Base-by-base conservation (phyloP, 2,797 vertebrate species). In the Trachops cirrhosus region DNA sequence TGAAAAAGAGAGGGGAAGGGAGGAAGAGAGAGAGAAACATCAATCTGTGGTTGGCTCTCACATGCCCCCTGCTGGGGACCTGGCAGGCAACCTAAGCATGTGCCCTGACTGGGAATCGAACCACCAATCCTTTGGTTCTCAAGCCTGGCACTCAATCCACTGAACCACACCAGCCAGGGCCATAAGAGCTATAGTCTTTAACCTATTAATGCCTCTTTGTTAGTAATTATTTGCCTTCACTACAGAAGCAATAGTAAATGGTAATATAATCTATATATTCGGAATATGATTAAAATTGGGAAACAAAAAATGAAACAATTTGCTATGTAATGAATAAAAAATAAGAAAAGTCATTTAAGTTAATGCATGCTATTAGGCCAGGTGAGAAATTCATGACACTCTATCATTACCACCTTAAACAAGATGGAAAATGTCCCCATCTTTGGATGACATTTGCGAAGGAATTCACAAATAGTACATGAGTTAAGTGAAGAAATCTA, bases 231-330 rank as follows among this genome's bases (percentile, higher is more conserved):
- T 37, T 46, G 22, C 12, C 64, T 80, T 92, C 37, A 44, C 26
- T 39, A 48, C 3, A 90, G 54, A 90, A 90, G 29, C 21, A 91
- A 80, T 71, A 92, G 24, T 29, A 67, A 90, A 39, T 32, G 22
- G 7, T 24, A 74, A n/a, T 91, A 91, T 87, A 84, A 26, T 77
- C 9, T 54, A 48, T 5, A 48, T 29, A 62, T 62, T 70, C 37
- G 48, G 92, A 92, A 29, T 48, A 48, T 70, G 82, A 93, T 68
- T 78, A 68, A 41, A 90, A 94, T 8, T 68, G 11, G 68, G 24
- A 86, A 92, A 64, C 68, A 71, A 93, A 91, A 93, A 96, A 9
- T 79, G 3, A 87, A 94, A 89, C 18, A 73, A 80, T 50, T 68
- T 85, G 4, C 22, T 78, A 54, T 32, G 54, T 52, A 87, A 86